Base-by-base conservation (phyloP, 1,140 invertebrate species). In the Drosophila tani region DNA sequence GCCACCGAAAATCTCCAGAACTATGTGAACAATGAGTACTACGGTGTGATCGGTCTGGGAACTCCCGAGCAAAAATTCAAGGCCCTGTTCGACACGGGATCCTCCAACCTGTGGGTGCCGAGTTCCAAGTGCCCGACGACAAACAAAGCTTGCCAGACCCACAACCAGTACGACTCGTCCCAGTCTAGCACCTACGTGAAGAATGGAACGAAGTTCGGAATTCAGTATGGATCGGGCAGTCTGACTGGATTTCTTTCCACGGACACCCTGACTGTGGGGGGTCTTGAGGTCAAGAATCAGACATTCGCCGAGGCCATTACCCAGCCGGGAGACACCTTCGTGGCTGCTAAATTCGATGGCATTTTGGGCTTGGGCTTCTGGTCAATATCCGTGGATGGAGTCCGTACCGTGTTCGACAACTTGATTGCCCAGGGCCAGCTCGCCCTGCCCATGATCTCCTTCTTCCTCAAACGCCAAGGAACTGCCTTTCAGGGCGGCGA, bases 21-120 rank as follows among this genome's bases (percentile, higher is more conserved):
- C n/a, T 46, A 29, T 15, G 9, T 99, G 69, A 98, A 99, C 95
- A 96, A 98, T 73, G 98, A 99, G 93, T 99, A 99, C 93, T 99
- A 97, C 94, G 99, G 99, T 9, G 94, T 94, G 1, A 99, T 99
- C 70, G 93, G 94, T 0, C 98, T 99, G 93, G 99, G 99, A 63
- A 97, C 95, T 51, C 99, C 99, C 15, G 95, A 97, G 40, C 98
- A 99, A 94, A 93, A 93, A 0, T 99, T 99, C 93, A 96, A 95
- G 80, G 98, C 99, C 49, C 96, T 99, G 45, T 99, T 99, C 94
- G 99, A 99, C 93, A 98, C 99, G n/a, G 99, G 99, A 56, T 99
- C 98, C 2, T 98, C 98, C n/a, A 99, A 99, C 93, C 94, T 99
- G 29, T 99, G 99, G 99, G 96, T 99, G 60, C 99, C 99, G 11